These are phyloP conservation scores for Piscicola geometra DNA, from an alignment of 2,888 invertebrate species.

Conservation along the genomic window DNA sequence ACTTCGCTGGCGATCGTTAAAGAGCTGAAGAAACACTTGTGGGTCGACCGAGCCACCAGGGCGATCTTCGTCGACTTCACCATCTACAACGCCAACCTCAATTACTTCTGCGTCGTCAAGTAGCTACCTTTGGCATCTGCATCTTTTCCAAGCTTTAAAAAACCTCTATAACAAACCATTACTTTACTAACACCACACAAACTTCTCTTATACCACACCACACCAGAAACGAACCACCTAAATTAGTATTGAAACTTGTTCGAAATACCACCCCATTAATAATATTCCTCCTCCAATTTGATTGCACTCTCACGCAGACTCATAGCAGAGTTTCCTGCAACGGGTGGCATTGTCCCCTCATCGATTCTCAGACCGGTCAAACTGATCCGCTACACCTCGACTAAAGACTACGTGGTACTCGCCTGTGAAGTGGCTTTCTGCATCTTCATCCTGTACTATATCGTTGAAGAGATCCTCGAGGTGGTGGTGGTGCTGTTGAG, in stretches of 20 bases:
- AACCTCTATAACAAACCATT: no score
- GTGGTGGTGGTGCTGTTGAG: constrained; percentile 47
- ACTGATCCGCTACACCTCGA: constrained; percentile 61
- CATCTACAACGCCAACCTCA: constrained; percentile 67
- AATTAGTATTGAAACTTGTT: not conserved
- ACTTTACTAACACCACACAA: not conserved
- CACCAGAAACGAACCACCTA: not conserved
- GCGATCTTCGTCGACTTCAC: constrained; percentile 67
- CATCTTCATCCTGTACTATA: constrained; percentile 63
- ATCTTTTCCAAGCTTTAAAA: no score
- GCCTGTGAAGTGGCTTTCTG: constrained; percentile 61
- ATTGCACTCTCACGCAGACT: constrained; percentile 44
- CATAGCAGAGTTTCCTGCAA: constrained; percentile 65
- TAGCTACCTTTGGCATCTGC: no score
- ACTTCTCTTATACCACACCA: not conserved
- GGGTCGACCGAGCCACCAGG: constrained; percentile 66
- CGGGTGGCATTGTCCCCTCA: constrained; percentile 67
- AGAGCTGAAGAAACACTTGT: constrained; percentile 58
- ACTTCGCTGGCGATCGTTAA: constrained; percentile 55
- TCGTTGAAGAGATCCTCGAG: constrained; percentile 60
- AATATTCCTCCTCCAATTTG: not conserved
- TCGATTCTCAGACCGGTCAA: constrained; percentile 62
- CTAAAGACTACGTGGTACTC: constrained; percentile 59
- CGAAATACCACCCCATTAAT: not conserved
- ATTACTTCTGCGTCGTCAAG: constrained; percentile 64